Evolutionary conservation across 2,888 invertebrate genomes (phyloP).

Genomic region (Aproaerema taeniolella): DNA sequence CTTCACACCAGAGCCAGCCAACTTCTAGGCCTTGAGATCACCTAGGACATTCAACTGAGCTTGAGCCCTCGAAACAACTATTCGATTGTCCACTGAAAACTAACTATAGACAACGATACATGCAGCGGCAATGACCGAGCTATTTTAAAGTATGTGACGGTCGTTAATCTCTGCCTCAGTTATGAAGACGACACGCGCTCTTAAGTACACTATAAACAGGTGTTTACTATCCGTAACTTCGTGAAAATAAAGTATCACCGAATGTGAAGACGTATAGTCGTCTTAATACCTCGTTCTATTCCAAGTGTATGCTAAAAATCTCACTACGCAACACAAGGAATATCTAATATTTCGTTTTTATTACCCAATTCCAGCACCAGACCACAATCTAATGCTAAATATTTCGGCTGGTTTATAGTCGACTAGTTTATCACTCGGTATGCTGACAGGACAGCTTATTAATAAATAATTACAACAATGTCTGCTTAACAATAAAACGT

Average conservation of each 20-base stretch:
- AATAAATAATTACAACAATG: conserved; percentile 65
- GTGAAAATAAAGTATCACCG: conserved; percentile 1
- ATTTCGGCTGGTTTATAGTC: conserved; percentile 1
- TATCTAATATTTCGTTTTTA: too few relatives aligned
- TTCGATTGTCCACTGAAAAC: conserved; percentile 29
- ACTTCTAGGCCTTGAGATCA: conserved; percentile 59
- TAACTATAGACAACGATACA: conserved; percentile 3
- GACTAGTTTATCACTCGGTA: conserved; percentile 42
- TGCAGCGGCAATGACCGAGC: conserved; percentile 28
- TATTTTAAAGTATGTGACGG: conserved; percentile 22
- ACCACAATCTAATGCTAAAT: too few relatives aligned
- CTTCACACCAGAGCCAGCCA: conserved; percentile 56
- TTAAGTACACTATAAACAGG: conserved; percentile 31
- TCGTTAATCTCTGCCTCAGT: conserved; percentile 39
- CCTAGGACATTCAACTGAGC: conserved; percentile 63
- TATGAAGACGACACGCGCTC: conserved; percentile 30
- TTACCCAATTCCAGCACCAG: too few relatives aligned
- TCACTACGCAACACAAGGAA: too few relatives aligned
- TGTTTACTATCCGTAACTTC: conserved; percentile 31
- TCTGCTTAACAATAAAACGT: conserved; percentile 61
- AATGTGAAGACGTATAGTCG: too few relatives aligned
- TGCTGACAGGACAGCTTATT: conserved; percentile 56
- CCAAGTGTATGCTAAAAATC: too few relatives aligned
- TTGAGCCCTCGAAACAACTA: conserved; percentile 33
- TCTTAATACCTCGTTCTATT: too few relatives aligned